Conservation (phyloP, 2,797 vertebrate genomes). For the Gallinago nigripennis region DNA sequence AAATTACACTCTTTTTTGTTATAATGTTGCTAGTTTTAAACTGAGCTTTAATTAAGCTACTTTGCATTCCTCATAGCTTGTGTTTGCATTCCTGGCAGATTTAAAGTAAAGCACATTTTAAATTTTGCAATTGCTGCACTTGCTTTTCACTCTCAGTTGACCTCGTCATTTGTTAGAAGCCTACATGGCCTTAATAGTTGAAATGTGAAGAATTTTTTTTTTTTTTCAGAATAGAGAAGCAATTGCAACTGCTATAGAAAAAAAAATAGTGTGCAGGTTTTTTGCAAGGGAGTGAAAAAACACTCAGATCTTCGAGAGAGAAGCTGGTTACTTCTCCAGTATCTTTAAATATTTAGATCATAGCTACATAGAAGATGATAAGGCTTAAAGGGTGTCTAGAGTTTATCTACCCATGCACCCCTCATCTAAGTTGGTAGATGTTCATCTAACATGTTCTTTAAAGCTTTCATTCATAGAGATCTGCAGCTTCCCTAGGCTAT, state of each 20-base stretch:
- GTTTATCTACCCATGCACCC: neutral
- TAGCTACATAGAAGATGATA: neutral
- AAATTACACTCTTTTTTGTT: neutral
- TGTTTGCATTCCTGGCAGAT: neutral
- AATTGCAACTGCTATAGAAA: neutral
- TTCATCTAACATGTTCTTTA: neutral
- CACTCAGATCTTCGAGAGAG: neutral
- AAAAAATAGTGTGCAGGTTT: fast-evolving
- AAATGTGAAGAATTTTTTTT: neutral
- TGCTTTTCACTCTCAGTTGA: conserved; percentile 7
- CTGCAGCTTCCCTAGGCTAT: neutral
- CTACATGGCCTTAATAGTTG: neutral
- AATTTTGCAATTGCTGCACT: neutral
- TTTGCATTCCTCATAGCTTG: neutral
- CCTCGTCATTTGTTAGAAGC: neutral
- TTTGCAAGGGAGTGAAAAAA: neutral
- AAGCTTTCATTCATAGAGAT: neutral
- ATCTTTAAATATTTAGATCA: neutral
- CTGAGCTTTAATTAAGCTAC: neutral
- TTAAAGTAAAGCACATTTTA: conserved; percentile 5
- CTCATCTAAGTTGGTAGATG: neutral
- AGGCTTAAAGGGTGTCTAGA: neutral
- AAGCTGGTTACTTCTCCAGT: neutral
- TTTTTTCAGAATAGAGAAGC: neutral
- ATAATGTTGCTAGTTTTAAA: neutral